Evolutionary conservation across 1,140 invertebrate genomes (phyloP), one percentile per base, ranked within the genome.

Genomic region (Pogonomyrmex barbatus): DNA sequence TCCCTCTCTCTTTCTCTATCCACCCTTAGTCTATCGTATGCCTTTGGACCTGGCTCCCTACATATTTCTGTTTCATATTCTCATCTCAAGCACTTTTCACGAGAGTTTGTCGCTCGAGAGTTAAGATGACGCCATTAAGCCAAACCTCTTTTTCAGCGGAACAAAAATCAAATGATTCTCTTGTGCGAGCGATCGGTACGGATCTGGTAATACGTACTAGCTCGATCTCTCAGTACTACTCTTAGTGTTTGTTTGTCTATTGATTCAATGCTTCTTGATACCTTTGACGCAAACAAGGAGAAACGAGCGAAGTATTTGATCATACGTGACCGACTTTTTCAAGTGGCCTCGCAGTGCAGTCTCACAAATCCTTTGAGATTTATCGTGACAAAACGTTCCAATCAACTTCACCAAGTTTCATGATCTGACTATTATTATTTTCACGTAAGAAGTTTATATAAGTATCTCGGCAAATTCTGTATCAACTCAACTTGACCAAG

Each of bases 111-210:
- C 86, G 39, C 30, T 85, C 54, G 71, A 85, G 81, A 83, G 63
- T 71, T 65, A 82, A 86, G 85, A 62, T 83, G 78, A 67, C 47
- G 50, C 65, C 85, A 71, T 86, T 86, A 73, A 68, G 52, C 76
- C 67, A 65, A 70, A 82, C 56, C 39, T 73, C 36, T 86, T 63
- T 82, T 62, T 54, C 39, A 47, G 33, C 63, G 30, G 4, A 52
- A 50, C 17, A 45, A 70, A 70, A 86, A 68, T 86, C 84, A 81
- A 86, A 86, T 47, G 52, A 67, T 73, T 82, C 78, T 70, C 36
- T 56, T 42, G 17, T 81, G 63, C 63, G 9, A 39, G 47, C 58
- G 30, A 4, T 60, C 54, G 24, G 24, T 24, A 24, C 24, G 24
- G 24, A 24, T 0, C 24, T 24, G 24, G 24, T 24, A 24, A 50